Evolutionary conservation across 2,113 vertebrate species (phyloP).

Genomic region (Carassius gibelio): DNA sequence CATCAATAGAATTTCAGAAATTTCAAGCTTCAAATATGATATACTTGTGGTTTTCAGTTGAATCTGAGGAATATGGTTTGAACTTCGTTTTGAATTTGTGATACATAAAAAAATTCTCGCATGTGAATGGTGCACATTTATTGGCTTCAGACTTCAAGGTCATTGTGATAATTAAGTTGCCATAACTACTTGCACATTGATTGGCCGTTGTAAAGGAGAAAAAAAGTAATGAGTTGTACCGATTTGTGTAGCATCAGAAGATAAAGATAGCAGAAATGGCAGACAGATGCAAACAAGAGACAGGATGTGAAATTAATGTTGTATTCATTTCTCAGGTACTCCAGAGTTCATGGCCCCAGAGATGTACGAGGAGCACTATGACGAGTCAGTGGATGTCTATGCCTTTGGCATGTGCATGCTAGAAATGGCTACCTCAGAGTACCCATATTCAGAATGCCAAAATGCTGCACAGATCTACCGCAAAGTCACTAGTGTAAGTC

Average conservation of each 20-base stretch:
- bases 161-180: neutral
- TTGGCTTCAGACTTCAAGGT: neutral
- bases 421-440: slow-evolving; percentile 94
- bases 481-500: slow-evolving; percentile 94
- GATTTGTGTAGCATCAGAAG: neutral
- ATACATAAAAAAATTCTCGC: neutral
- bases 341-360: slow-evolving; percentile 96
- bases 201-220: neutral
- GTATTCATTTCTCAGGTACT: slow-evolving; percentile 77
- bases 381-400: slow-evolving; percentile 92
- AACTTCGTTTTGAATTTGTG: neutral
- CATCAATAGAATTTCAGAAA: neutral
- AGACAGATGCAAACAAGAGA: neutral
- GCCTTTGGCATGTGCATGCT: slow-evolving; percentile 97
- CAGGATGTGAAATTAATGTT: neutral
- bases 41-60: neutral
- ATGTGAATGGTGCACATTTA: neutral
- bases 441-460: slow-evolving; percentile 93
- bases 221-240: neutral
- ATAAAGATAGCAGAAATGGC: neutral
- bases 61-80: neutral
- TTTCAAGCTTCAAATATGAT: neutral
- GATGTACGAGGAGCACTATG: slow-evolving; percentile 95
- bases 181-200: neutral
- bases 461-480: slow-evolving; percentile 95